Evolutionary conservation across 2,888 invertebrate species (phyloP).

Genomic region (Netelia inedita): DNA sequence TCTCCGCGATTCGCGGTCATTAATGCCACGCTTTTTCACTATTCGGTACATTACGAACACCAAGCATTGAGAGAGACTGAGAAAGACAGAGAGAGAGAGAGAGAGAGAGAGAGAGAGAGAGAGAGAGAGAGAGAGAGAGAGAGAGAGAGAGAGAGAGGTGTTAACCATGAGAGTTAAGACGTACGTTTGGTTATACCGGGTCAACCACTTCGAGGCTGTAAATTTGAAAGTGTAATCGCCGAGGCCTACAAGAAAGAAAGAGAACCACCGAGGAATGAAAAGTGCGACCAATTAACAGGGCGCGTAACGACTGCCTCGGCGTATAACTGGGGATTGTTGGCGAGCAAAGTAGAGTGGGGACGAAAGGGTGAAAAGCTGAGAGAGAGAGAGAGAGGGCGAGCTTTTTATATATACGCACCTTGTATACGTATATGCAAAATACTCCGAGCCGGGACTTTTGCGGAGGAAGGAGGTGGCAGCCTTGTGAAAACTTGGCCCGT

Average conservation of each 20-base stretch:
- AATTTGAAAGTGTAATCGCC: slow-evolving; percentile 73
- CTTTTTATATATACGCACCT: slow-evolving; percentile 3
- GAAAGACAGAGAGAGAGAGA: neutral
- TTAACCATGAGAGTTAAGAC: neutral
- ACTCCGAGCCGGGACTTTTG: slow-evolving; percentile 45
- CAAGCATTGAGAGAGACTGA: neutral
- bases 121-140: neutral
- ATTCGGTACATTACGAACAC: neutral
- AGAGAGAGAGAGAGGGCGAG: slow-evolving; percentile 33
- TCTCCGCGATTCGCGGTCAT: neutral
- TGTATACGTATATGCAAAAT: slow-evolving; percentile 35
- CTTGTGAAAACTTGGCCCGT: slow-evolving; percentile 73
- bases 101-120: neutral
- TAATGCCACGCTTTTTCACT: neutral
- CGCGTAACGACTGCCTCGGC: slow-evolving; percentile 69
- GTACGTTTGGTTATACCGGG: neutral
- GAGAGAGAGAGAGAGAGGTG: neutral
- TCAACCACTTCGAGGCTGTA: slow-evolving; percentile 43
- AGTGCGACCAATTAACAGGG: slow-evolving; percentile 77
- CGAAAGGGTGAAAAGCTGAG: slow-evolving; percentile 61
- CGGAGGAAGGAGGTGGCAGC: slow-evolving; percentile 8
- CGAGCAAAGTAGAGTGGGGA: slow-evolving; percentile 50
- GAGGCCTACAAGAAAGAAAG: slow-evolving; percentile 52
- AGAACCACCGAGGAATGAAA: slow-evolving; percentile 57
- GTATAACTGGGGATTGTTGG: slow-evolving; percentile 55